Evolutionary conservation across 2,113 vertebrate genomes (phyloP).

Genomic region (Phyllostomus hastatus): DNA sequence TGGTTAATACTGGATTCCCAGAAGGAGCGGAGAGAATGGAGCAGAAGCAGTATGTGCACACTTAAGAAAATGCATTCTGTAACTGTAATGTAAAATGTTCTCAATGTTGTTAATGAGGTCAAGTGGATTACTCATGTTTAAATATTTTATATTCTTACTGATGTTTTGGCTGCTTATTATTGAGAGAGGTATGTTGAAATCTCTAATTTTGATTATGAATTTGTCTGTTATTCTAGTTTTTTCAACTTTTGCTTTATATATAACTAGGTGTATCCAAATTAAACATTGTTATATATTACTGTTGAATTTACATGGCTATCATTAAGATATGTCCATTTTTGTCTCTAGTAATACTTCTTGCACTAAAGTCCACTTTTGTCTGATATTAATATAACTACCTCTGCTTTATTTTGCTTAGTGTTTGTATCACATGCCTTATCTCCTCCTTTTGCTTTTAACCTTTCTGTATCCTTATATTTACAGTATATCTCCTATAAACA

Average conservation of each 20-base stretch:
- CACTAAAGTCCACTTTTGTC: conserved; percentile 21
- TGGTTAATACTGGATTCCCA: background rate
- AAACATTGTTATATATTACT: background rate
- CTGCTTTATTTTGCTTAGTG: background rate
- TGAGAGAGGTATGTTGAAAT: background rate
- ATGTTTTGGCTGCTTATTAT: background rate
- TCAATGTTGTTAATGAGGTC: background rate
- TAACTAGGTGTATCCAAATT: background rate
- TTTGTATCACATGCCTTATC: background rate
- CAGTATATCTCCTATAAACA: background rate
- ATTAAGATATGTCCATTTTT: background rate
- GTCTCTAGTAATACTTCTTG: background rate
- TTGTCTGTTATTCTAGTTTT: background rate
- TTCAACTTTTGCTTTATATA: background rate
- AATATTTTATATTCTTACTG: background rate
- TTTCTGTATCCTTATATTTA: background rate
- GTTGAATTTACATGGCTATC: background rate
- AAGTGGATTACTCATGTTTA: background rate
- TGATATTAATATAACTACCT: background rate
- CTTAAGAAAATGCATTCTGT: background rate
- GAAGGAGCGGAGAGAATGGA: background rate
- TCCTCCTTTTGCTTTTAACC: conserved; percentile 2
- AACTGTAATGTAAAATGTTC: background rate
- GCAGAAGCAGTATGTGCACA: background rate
- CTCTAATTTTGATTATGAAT: conserved; percentile 13